Percentiles rank a stretch among this genome's conserved stretches.
Conservation (phyloP, 2,113 vertebrate genomes). For the Pantherophis guttatus region DNA sequence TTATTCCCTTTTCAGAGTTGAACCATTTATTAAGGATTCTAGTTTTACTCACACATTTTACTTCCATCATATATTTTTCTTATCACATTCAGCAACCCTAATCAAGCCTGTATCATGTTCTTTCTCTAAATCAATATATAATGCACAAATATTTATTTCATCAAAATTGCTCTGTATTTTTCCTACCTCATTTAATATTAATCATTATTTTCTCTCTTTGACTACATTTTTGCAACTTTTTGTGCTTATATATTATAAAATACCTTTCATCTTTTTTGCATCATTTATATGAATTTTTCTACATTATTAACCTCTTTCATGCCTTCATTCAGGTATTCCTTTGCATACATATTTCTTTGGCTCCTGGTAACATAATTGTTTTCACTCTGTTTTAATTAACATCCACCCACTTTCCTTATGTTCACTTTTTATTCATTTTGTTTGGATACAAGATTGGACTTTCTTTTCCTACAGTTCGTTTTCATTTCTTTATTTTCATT, state of each 20-base stretch:
- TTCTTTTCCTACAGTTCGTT: background rate
- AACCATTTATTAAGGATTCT: background rate
- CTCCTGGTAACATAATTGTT: background rate
- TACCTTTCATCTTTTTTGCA: background rate
- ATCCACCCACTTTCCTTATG: background rate
- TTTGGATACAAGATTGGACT: background rate
- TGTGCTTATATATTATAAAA: background rate
- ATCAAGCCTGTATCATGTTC: background rate
- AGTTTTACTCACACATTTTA: background rate
- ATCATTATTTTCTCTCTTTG: background rate
- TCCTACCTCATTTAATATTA: background rate
- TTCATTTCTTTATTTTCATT: background rate
- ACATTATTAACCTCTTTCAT: background rate
- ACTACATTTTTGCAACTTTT: background rate
- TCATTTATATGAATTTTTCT: background rate
- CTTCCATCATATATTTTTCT: background rate
- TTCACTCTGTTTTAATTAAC: background rate
- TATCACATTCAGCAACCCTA: background rate
- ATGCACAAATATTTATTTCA: background rate
- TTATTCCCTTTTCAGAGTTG: background rate
- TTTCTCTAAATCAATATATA: background rate
- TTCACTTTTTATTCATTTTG: background rate
- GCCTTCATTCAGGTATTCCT: background rate
- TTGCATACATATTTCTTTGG: background rate
- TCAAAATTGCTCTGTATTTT: background rate